These are phyloP conservation scores for Ispidina picta DNA, from an alignment of 2,797 vertebrate genomes.

Conservation along the genomic window DNA sequence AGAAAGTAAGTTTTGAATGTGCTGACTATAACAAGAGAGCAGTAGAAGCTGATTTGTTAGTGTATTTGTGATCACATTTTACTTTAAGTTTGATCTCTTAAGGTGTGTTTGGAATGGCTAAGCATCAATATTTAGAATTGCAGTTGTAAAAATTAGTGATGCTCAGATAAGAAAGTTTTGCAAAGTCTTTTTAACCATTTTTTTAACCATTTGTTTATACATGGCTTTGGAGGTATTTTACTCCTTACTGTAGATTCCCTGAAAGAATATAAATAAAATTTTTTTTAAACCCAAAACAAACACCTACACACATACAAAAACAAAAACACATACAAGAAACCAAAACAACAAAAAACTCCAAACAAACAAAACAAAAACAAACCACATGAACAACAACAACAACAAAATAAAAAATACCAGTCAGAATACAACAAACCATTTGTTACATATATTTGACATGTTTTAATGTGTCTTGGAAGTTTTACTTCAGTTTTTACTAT, in stretches of 20 bases:
- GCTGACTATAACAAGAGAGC: conserved; percentile 44
- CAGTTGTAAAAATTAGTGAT: neutral
- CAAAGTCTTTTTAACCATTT: conserved; percentile 1
- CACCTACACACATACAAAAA: neutral
- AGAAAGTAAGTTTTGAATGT: conserved; percentile 48
- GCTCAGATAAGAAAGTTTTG: neutral
- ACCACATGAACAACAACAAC: neutral
- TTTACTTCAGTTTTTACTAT: neutral
- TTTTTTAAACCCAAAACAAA: too few species aligned
- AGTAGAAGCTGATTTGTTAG: conserved; percentile 55
- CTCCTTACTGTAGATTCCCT: neutral
- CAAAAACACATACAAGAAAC: neutral
- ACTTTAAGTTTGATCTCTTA: conserved; percentile 54
- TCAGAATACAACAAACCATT: neutral
- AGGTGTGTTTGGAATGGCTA: conserved; percentile 9
- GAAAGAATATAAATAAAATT: neutral
- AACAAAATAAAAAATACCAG: neutral
- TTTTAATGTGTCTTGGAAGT: neutral
- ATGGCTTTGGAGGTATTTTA: neutral
- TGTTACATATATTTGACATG: neutral
- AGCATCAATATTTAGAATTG: conserved; percentile 24
- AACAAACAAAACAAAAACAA: too few species aligned
- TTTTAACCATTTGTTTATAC: neutral
- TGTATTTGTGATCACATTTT: conserved; percentile 58
- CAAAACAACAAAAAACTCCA: too few species aligned